Conservation (phyloP, 2,888 invertebrate genomes). For the Lypha dubia region DNA sequence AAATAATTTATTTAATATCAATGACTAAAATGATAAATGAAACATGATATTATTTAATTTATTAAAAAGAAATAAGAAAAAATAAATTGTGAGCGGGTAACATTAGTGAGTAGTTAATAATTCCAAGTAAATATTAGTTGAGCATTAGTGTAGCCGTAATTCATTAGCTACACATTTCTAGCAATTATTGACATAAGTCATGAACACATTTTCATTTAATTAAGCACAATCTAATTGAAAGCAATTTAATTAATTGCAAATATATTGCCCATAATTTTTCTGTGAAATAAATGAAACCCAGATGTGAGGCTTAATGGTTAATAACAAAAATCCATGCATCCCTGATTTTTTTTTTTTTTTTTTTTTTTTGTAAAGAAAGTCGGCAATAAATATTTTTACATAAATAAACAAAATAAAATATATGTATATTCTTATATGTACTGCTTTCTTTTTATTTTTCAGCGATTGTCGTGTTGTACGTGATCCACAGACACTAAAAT, state of each 20-base stretch:
- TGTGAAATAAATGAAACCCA: background rate
- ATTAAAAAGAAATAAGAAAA: background rate
- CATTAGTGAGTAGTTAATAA: background rate
- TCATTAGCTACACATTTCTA: background rate
- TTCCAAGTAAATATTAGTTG: too few relatives aligned
- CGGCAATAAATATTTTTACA: too few relatives aligned
- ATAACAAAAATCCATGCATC: too few relatives aligned
- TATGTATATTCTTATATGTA: background rate
- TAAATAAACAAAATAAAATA: too few relatives aligned
- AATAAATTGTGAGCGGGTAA: background rate
- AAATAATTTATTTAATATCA: background rate
- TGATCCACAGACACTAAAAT: constrained; percentile 99
- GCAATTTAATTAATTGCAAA: background rate
- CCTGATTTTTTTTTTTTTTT: too few relatives aligned
- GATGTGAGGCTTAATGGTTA: background rate
- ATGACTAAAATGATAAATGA: background rate
- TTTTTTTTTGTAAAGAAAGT: too few relatives aligned
- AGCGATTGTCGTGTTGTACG: constrained; percentile 99
- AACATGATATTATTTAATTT: background rate
- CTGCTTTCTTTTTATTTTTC: constrained; percentile 75
- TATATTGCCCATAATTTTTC: background rate
- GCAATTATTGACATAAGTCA: background rate
- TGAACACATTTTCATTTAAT: background rate
- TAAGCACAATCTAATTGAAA: background rate
- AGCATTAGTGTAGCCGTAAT: background rate